phyloP scores from a whole-genome alignment of 2,888 invertebrate species.

The Clostera curtula region DNA sequence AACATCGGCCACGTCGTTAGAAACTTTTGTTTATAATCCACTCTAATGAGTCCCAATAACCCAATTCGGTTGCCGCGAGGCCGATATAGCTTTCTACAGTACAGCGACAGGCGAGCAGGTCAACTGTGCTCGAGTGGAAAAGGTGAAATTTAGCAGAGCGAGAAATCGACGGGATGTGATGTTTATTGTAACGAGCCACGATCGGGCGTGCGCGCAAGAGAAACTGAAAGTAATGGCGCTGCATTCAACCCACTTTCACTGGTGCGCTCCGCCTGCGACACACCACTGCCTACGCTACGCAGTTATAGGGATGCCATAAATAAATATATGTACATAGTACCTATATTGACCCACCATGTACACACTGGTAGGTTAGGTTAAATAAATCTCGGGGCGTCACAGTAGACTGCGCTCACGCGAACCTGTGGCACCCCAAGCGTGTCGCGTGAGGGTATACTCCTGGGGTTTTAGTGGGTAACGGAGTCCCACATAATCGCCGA shows the following conservation, averaged over 20 bases:
- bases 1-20: constrained; percentile 8
- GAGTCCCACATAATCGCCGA: too few relatives aligned
- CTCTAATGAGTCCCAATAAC: constrained; percentile 25
- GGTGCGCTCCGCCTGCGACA: constrained; percentile 38
- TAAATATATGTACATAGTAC: too few relatives aligned
- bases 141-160: constrained; percentile 72
- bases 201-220: constrained; percentile 65
- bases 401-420: too few relatives aligned
- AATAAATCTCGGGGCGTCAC: too few relatives aligned
- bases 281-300: constrained; percentile 13
- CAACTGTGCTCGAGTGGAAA: constrained; percentile 59
- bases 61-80: constrained; percentile 20
- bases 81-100: constrained; percentile 52
- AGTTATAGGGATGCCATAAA: too few relatives aligned
- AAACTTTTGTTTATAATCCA: constrained; percentile 12
- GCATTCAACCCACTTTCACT: constrained; percentile 74
- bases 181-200: constrained; percentile 71
- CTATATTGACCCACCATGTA: too few relatives aligned
- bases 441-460: too few relatives aligned
- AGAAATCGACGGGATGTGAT: constrained; percentile 73
- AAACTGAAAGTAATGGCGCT: constrained; percentile 72
- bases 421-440: too few relatives aligned
- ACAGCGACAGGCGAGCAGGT: constrained; percentile 35
- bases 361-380: too few relatives aligned
- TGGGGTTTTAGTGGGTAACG: too few relatives aligned